phyloP scores from a whole-genome alignment of 2,113 vertebrate species.

The Ceyx melanurus region DNA sequence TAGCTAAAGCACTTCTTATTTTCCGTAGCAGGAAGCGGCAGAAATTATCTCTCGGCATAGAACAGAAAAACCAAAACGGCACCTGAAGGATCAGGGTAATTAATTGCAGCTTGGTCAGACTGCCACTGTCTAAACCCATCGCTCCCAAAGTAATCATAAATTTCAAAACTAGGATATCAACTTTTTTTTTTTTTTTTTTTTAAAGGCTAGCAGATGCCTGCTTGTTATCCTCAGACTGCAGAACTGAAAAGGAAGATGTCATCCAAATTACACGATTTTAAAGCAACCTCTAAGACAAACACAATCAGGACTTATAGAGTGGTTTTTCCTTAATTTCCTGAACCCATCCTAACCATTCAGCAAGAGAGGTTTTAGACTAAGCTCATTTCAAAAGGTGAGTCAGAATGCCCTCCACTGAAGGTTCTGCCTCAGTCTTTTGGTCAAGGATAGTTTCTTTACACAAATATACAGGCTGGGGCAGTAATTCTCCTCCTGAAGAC shows the following conservation, averaged over 20 bases:
- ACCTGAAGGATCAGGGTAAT: constrained; percentile 2
- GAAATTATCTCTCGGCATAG: not conserved
- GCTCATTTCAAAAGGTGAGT: not conserved
- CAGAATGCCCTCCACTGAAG: not conserved
- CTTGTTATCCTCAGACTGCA: not conserved
- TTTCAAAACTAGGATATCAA: not conserved
- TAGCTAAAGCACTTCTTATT: not conserved
- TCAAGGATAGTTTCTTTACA: not conserved
- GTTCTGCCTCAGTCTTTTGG: not conserved
- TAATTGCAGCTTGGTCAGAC: not conserved
- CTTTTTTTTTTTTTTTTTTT: not conserved
- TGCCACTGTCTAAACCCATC: not conserved
- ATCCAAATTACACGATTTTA: not conserved
- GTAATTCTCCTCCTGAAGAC: not conserved
- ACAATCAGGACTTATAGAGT: not conserved
- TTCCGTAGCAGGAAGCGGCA: not conserved
- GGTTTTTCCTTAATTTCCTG: not conserved
- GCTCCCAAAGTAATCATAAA: not conserved
- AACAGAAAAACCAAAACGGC: not conserved
- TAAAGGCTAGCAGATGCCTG: not conserved
- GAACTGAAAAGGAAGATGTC: not conserved
- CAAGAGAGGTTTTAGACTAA: not conserved
- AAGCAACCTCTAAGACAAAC: not conserved
- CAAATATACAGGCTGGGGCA: not conserved
- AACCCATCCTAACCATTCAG: not conserved